Base-by-base conservation (phyloP, 1,140 invertebrate species). In the Drosophila arawakana region DNA sequence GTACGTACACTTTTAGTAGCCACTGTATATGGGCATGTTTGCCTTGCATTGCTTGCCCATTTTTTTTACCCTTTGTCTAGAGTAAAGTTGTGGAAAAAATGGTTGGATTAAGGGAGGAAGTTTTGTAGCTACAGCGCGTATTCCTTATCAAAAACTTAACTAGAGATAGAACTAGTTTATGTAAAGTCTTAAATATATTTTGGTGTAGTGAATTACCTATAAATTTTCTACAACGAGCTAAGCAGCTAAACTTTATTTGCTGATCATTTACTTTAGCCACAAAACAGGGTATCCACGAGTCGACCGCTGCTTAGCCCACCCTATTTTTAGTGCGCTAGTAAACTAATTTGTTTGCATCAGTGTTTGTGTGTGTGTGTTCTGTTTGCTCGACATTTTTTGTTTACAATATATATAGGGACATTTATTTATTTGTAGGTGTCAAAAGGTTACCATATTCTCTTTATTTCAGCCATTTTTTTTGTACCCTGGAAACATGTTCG, bases 361-460 rank as follows among this genome's bases (percentile, higher is more conserved):
- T 59, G 13, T 37, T 10, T 55, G 52, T 52, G 50, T 35, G 25
- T 30, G 25, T 30, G 25, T 30, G 25, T 30, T 30, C 25, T 85
- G 71, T 79, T 85, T 86, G 68, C 49, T 43, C 30, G 18, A 13
- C 57, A 39, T 74, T 5, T 68, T 68, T 39, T 66, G 61, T 78
- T 72, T 79, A 61, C 75, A 81, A 75, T 86, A 86, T 85, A 79
- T 86, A 70, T 75, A 79, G 59, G 68, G 59, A 70, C 73, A 85
- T 84, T 83, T 86, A 85, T 86, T 81, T 86, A 81, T 80, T 76
- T 85, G 67, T 73, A 85, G 82, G 82, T 85, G 82, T 81, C 78
- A 76, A 81, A 78, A 84, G 74, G 78, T 84, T 81, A 74, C 49
- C 75, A 63, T 62, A 25, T 55, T 15, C 41, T 34, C 46, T 44